phyloP scores from a whole-genome alignment of 2,797 vertebrate genomes.

The Chloroceryle inda region DNA sequence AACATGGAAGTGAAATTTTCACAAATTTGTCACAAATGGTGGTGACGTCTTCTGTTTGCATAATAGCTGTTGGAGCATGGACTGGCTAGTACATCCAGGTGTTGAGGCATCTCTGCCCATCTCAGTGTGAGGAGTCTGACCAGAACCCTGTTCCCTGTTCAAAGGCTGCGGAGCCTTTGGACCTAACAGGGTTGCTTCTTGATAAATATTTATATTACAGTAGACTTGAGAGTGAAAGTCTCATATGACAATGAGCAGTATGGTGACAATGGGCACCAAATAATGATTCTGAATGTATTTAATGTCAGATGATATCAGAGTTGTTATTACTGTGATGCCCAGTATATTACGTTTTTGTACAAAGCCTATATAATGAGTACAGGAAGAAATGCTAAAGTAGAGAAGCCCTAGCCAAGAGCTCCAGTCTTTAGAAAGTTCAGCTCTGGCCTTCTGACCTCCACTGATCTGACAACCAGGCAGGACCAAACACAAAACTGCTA shows the following conservation, averaged over 20 bases:
- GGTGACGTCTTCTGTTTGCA: background rate
- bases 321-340: background rate
- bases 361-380: background rate
- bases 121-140: background rate
- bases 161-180: background rate
- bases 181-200: background rate
- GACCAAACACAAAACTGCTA: background rate
- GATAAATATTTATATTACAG: background rate
- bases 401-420: background rate
- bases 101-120: background rate
- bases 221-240: background rate
- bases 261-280: background rate
- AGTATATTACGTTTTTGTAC: background rate
- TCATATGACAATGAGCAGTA: background rate
- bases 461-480: background rate
- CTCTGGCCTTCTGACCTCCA: background rate
- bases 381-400: background rate
- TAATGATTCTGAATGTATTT: background rate
- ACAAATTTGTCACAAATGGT: background rate
- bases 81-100: background rate
- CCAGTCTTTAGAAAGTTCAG: background rate
- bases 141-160: background rate
- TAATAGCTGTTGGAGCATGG: background rate
- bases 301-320: background rate
- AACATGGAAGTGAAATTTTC: background rate